Percentiles rank a stretch among this genome's conserved stretches.
Evolutionary conservation across 2,113 vertebrate genomes (phyloP).

Genomic region (Cebidichthys violaceus): DNA sequence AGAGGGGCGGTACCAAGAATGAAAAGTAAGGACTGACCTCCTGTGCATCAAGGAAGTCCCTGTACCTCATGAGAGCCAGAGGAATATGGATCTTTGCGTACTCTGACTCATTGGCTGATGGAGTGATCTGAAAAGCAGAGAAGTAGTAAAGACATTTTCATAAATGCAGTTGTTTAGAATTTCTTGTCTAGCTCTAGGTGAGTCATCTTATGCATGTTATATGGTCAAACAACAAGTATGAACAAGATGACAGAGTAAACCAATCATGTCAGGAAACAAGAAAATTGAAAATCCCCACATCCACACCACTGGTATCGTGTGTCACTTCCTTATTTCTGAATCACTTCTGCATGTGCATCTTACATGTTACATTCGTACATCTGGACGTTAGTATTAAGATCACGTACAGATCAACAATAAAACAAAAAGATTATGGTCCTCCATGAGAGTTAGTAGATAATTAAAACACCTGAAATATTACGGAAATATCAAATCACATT

Average conservation of each 20-base stretch:
- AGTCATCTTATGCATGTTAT: not conserved
- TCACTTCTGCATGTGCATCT: not conserved
- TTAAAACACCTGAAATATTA: not conserved
- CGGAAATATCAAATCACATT: not conserved
- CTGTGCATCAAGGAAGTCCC: slow-evolving; percentile 86
- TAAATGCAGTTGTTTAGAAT: not conserved
- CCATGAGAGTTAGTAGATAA: too few relatives aligned
- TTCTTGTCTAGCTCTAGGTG: not conserved
- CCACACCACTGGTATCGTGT: not conserved
- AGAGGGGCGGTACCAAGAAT: not conserved
- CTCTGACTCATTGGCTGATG: slow-evolving; percentile 86
- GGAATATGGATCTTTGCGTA: slow-evolving; percentile 86
- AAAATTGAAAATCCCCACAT: slow-evolving; percentile 5
- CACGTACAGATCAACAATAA: not conserved
- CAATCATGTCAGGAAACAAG: not conserved
- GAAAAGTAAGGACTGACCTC: slow-evolving; percentile 80
- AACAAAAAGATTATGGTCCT: not conserved
- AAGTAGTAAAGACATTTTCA: not conserved
- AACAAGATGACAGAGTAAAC: not conserved
- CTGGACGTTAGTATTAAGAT: not conserved
- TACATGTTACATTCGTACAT: not conserved
- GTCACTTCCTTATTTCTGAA: slow-evolving; percentile 32
- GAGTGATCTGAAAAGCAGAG: slow-evolving; percentile 79
- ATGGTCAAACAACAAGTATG: not conserved
- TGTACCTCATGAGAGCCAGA: slow-evolving; percentile 88